Conservation (phyloP, 2,797 vertebrate genomes). For the Sebastes iracundus region DNA sequence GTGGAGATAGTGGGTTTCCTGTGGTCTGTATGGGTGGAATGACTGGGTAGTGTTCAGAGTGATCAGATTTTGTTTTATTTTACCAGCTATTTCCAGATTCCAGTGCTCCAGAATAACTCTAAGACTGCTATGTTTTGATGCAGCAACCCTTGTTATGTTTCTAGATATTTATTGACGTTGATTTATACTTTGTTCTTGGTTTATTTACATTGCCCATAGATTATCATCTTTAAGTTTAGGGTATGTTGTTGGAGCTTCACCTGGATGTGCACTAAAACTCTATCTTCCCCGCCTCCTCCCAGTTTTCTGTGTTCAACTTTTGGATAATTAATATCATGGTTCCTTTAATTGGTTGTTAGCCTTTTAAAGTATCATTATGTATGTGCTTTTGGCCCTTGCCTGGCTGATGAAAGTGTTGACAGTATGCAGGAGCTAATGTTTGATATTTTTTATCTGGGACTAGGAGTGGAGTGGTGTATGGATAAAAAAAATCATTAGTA, state of each 20-base stretch:
- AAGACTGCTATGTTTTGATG: background rate
- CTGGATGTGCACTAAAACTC: background rate
- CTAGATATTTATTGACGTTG: background rate
- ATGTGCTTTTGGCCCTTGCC: background rate
- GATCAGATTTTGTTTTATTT: constrained; percentile 49
- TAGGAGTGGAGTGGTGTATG: too few relatives aligned
- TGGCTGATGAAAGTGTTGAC: background rate
- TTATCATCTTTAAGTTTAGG: background rate
- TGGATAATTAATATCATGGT: background rate
- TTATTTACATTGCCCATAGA: background rate
- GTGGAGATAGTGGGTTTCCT: constrained; percentile 74
- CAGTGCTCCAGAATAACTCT: background rate
- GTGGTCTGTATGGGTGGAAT: constrained; percentile 43
- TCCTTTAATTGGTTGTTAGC: background rate
- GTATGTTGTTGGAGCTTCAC: background rate
- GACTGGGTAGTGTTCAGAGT: constrained; percentile 26
- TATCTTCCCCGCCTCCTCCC: background rate
- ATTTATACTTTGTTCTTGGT: background rate
- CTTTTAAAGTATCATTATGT: background rate
- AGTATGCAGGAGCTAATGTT: too few relatives aligned
- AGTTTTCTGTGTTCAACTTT: background rate
- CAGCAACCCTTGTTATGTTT: background rate
- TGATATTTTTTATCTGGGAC: too few relatives aligned
- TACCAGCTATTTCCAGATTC: constrained; percentile 23
- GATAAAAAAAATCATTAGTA: too few relatives aligned